Conservation (phyloP, 2,797 vertebrate species). For the Euthynnus affinis region DNA sequence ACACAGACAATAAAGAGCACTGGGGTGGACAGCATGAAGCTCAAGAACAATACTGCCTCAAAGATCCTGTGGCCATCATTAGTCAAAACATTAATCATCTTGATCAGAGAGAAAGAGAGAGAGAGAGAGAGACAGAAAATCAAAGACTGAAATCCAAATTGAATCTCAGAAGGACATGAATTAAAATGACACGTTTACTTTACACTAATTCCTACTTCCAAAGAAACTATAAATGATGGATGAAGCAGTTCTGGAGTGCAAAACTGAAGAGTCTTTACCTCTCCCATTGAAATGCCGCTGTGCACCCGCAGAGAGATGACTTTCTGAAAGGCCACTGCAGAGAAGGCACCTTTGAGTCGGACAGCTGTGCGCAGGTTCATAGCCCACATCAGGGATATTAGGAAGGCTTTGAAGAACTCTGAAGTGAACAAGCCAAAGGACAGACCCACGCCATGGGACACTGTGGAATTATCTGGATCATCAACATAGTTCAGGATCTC, state of each 20-base stretch:
- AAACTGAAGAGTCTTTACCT: slow-evolving; percentile 76
- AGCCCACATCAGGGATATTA: slow-evolving; percentile 85
- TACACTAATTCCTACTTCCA: not conserved
- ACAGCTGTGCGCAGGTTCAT: slow-evolving; percentile 86
- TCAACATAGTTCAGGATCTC: slow-evolving; percentile 82
- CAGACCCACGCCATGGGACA: slow-evolving; percentile 79
- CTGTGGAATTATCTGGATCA: not conserved
- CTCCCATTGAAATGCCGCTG: slow-evolving; percentile 83
- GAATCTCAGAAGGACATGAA: not conserved
- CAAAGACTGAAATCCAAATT: not conserved
- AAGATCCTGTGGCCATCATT: slow-evolving; percentile 87
- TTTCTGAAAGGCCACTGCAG: slow-evolving; percentile 85
- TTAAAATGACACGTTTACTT: not conserved
- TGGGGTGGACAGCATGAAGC: slow-evolving; percentile 78
- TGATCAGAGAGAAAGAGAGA: slow-evolving; percentile 34
- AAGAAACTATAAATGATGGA: too few species aligned
- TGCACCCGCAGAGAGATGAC: slow-evolving; percentile 83
- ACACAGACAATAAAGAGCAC: slow-evolving; percentile 79
- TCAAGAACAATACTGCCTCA: slow-evolving; percentile 84
- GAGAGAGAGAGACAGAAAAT: slow-evolving; percentile 24
- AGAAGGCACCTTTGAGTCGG: slow-evolving; percentile 86
- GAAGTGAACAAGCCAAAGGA: slow-evolving; percentile 84
- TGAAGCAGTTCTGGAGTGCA: too few species aligned
- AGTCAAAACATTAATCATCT: slow-evolving; percentile 89
- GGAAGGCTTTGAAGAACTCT: slow-evolving; percentile 83